Evolutionary conservation across 1,140 invertebrate species (phyloP).

Genomic region (Nephotettix cincticeps): DNA sequence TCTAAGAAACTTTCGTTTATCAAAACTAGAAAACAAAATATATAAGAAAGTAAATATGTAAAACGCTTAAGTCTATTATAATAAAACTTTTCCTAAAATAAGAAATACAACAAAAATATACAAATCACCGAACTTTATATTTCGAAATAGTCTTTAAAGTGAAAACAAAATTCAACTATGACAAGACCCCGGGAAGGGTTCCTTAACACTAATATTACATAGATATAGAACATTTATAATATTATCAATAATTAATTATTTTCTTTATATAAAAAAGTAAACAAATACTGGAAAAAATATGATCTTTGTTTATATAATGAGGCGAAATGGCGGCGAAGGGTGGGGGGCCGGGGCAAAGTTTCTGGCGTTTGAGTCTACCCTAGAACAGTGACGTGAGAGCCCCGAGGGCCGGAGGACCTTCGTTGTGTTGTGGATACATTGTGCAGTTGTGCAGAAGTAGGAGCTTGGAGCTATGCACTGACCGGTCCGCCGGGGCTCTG

Average conservation of each 20-base stretch:
- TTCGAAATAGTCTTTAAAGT: conserved; percentile 28
- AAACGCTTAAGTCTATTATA: conserved; percentile 15
- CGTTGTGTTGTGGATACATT: no score
- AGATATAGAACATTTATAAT: conserved; percentile 41
- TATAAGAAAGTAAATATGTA: conserved; percentile 23
- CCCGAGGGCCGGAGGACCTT: no score
- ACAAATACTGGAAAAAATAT: conserved; percentile 43
- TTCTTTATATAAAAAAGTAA: conserved; percentile 37
- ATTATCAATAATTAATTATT: conserved; percentile 37
- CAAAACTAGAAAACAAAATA: conserved; percentile 22
- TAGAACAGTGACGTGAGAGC: no score
- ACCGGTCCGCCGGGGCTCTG: no score
- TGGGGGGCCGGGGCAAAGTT: conserved; percentile 1
- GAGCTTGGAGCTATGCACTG: no score
- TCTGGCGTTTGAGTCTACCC: neutral
- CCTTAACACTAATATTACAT: conserved; percentile 39
- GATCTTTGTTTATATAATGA: conserved; percentile 32
- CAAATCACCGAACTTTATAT: conserved; percentile 27
- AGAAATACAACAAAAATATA: conserved; percentile 36
- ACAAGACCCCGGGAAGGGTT: conserved; percentile 29
- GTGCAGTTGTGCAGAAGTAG: no score
- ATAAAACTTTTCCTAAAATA: conserved; percentile 30
- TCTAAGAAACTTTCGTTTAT: conserved; percentile 17
- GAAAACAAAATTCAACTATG: conserved; percentile 33
- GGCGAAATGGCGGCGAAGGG: neutral